Evolutionary conservation across 53 echinoderm and acorn worm genomes (phyloP).

Genomic region (Holothuria leucospilota): DNA sequence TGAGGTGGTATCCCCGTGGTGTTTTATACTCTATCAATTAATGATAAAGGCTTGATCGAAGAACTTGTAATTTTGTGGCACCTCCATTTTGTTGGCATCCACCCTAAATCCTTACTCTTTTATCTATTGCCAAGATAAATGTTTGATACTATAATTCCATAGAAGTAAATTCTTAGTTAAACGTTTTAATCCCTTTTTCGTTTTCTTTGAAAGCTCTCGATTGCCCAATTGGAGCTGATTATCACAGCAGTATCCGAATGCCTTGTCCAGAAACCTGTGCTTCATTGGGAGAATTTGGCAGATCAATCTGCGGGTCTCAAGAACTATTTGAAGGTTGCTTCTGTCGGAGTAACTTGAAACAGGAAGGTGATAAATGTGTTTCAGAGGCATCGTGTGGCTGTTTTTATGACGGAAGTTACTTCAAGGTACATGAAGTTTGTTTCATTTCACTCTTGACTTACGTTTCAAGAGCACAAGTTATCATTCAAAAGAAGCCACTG

Average conservation of each 20-base stretch:
- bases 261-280: background rate
- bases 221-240: background rate
- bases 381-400: background rate
- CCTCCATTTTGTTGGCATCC: too few species aligned
- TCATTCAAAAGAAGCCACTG: too few species aligned
- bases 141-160: too few species aligned
- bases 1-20: too few species aligned
- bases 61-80: too few species aligned
- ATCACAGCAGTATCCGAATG: background rate
- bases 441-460: too few species aligned
- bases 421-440: background rate
- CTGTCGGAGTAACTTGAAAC: background rate
- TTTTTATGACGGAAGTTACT: background rate
- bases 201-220: background rate
- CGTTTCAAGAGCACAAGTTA: too few species aligned
- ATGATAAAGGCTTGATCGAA: too few species aligned
- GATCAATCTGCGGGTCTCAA: background rate
- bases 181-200: background rate
- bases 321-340: conserved; percentile 19
- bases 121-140: too few species aligned
- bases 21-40: too few species aligned
- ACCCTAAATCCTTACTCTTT: too few species aligned
- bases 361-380: background rate
- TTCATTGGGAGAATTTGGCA: background rate
- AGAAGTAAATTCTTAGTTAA: background rate